A percentile compares a stretch with the other conserved stretches of the same genome.
Evolutionary conservation across 2,113 vertebrate genomes (phyloP).

Genomic region (Suricata suricatta): DNA sequence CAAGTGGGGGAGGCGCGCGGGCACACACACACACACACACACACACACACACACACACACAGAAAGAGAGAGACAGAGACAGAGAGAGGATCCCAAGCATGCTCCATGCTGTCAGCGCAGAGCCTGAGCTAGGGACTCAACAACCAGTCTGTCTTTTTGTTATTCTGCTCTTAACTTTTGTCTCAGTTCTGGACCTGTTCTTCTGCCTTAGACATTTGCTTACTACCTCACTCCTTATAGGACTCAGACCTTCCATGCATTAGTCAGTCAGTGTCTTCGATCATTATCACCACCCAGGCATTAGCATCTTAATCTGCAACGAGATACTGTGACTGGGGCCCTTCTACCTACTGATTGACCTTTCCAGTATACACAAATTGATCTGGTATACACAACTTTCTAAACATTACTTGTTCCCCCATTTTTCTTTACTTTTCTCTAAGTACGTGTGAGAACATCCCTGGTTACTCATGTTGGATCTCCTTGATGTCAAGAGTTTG

Average conservation of each 20-base stretch:
- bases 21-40: too few species aligned
- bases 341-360: not conserved
- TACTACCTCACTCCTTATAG: not conserved
- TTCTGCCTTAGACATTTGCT: not conserved
- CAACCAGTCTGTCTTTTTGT: not conserved
- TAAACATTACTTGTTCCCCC: not conserved
- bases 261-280: not conserved
- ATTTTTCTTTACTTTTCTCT: slow-evolving; percentile 38
- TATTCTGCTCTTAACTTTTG: not conserved
- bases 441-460: not conserved
- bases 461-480: not conserved
- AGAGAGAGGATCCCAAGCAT: too few species aligned
- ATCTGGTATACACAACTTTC: not conserved
- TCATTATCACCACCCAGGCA: not conserved
- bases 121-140: not conserved
- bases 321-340: not conserved
- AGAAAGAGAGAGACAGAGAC: too few species aligned
- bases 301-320: not conserved
- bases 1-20: too few species aligned
- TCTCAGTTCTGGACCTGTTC: not conserved
- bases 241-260: not conserved
- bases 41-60: too few species aligned
- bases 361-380: not conserved
- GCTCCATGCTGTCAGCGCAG: too few species aligned
- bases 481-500: not conserved